Percentiles rank a stretch among this genome's conserved stretches.
Conservation (phyloP, 2,888 invertebrate species). For the Geotrupes spiniger region DNA sequence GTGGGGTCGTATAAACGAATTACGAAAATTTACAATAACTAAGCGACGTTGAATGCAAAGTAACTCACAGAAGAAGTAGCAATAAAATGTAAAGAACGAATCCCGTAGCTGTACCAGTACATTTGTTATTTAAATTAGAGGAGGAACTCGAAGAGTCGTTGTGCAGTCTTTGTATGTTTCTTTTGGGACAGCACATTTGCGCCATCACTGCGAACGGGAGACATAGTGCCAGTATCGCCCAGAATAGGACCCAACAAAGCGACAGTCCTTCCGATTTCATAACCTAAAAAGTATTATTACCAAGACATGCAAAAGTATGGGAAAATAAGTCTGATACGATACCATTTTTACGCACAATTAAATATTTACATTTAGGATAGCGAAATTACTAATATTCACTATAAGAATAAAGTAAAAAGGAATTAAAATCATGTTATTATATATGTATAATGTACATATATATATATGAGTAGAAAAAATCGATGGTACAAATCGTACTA, state of each 20-base stretch:
- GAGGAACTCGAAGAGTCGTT: conserved; percentile 35
- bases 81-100: conserved; percentile 33
- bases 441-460: no score
- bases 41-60: no score
- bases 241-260: conserved; percentile 39
- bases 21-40: no score
- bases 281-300: conserved; percentile 29
- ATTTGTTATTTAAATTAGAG: conserved; percentile 25
- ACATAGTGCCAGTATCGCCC: conserved; percentile 37
- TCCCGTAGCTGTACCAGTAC: conserved; percentile 25
- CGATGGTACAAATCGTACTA: no score
- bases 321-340: no score
- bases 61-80: conserved; percentile 37
- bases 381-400: no score
- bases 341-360: no score
- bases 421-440: no score
- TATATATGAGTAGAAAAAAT: no score
- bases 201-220: conserved; percentile 31
- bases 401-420: no score
- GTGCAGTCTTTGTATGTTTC: conserved; percentile 33
- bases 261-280: conserved; percentile 40
- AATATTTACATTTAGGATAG: no score
- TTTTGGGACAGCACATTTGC: conserved; percentile 35
- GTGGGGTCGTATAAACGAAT: conserved; percentile 1
- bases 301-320: no score